Base-by-base conservation (phyloP, 2,888 invertebrate species). In the Seira sanloemensis region DNA sequence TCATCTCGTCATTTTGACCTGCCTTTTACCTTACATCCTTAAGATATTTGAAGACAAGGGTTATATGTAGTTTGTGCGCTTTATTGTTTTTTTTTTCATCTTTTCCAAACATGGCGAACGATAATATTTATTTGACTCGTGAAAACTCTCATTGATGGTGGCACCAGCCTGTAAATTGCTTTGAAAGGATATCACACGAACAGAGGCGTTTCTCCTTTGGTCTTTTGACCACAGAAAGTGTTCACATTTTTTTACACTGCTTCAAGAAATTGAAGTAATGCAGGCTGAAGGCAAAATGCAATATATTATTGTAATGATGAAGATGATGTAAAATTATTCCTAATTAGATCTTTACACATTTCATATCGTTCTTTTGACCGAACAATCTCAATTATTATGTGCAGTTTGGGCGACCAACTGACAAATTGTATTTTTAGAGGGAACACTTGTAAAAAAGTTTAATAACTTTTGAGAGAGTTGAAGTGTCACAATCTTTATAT, bases 71-170 rank as follows among this genome's bases (percentile, higher is more conserved):
- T 46, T 26, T 73, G 37, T 0, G 50, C 46, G 50, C 1, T 26
- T 27, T n/a, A 24, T 37, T 23, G 67, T 46, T 21, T 19, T 67
- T 25, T 26, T 67, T 76, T 24, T 16, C 25, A 0, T 23, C 25
- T 67, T 19, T 62, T 68, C 82, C 76, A 71, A 77, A 82, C 46
- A 75, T 82, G 81, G 82, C 71, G 72, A 76, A 76, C 24, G 50
- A 76, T 54, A 76, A 82, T 77, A 82, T 82, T 82, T 67, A 72
- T 72, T 23, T 76, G 67, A 23, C 26, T 68, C 21, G 74, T 62
- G 5, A 73, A 62, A n/a, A n/a, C n/a, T 9, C 2, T 9, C 62
- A 50, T 72, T 5, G 50, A 73, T 9, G 58, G 12, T 37, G 37
- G 37, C 37, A 5, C 37, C 37, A 37, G 12, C 37, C 5, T 12